Conservation (phyloP, 2,888 invertebrate species). For the Lamellibrachia satsuma region DNA sequence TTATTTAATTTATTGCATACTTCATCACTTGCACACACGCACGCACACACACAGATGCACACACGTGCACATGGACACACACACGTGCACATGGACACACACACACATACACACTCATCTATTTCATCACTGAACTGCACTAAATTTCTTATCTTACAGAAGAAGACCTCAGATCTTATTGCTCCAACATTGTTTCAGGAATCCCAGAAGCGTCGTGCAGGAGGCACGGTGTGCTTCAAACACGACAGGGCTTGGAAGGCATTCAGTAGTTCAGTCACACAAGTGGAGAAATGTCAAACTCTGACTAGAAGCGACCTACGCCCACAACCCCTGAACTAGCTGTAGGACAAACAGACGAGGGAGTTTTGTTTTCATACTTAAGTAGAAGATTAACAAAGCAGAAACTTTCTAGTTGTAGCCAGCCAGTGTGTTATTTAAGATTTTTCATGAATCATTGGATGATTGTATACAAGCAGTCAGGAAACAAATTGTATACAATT, state of each 20-base stretch:
- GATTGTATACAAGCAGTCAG: too few relatives aligned
- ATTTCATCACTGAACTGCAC: neutral
- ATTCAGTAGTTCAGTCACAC: neutral
- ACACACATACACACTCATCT: conserved; percentile 24
- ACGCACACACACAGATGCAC: conserved; percentile 14
- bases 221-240: neutral
- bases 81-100: neutral
- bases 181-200: neutral
- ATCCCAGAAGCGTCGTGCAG: neutral
- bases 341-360: neutral
- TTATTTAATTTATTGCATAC: neutral
- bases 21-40: neutral
- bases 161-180: too few relatives aligned
- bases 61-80: neutral
- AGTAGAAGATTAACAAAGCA: too few relatives aligned
- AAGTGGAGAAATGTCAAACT: neutral
- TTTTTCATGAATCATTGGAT: too few relatives aligned
- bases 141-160: neutral
- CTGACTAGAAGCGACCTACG: neutral
- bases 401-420: too few relatives aligned
- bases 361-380: too few relatives aligned
- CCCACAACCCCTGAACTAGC: neutral
- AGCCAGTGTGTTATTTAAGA: too few relatives aligned
- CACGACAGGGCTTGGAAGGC: neutral
- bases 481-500: too few relatives aligned